Evolutionary conservation across 2,797 vertebrate species (phyloP), one percentile per base, ranked within the genome.

Genomic region (Halcyon smyrnensis): DNA sequence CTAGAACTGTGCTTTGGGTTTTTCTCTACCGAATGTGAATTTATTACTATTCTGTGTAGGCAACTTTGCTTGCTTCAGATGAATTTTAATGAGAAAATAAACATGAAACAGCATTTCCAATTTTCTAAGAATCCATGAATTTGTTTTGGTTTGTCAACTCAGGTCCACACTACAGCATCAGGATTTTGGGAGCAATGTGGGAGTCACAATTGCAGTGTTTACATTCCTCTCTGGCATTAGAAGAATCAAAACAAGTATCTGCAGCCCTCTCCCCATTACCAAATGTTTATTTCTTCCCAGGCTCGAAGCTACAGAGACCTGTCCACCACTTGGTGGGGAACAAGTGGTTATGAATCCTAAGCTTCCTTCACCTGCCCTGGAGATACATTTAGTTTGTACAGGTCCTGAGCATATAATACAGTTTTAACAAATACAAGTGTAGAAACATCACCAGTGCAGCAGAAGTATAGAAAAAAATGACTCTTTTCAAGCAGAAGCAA

Each of bases 351-450:
- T 27, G 11, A 90, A 78, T 36, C 9, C 39, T 51, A 81, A 65
- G 19, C 23, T 94, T 65, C 50, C 43, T 11, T 6, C 8, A 16
- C 5, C 14, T 82, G 48, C 39, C 62, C 50, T 7, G 12, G 28
- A 87, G 84, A 94, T 37, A 77, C 30, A 74, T 65, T 56, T n/a
- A 43, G 20, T 45, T 74, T 74, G 21, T 45, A 13, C 16, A 62
- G 32, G 11, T 56, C 21, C 34, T 62, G 34, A 45, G 74, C 30
- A 53, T 19, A 59, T 28, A 7, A 65, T 0, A 0, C 15, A 16
- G 18, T 36, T 77, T 84, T 77, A 69, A 83, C 54, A 62, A 45
- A 70, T 14, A 20, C 3, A 11, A 54, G 12, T 15, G 8, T 46
- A 84, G 43, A 71, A 71, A 92, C 0, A 0, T 25, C 9, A 63